Evolutionary conservation across 2,797 vertebrate species (phyloP), one percentile per base, ranked within the genome.

Genomic region (Thamnophis elegans): DNA sequence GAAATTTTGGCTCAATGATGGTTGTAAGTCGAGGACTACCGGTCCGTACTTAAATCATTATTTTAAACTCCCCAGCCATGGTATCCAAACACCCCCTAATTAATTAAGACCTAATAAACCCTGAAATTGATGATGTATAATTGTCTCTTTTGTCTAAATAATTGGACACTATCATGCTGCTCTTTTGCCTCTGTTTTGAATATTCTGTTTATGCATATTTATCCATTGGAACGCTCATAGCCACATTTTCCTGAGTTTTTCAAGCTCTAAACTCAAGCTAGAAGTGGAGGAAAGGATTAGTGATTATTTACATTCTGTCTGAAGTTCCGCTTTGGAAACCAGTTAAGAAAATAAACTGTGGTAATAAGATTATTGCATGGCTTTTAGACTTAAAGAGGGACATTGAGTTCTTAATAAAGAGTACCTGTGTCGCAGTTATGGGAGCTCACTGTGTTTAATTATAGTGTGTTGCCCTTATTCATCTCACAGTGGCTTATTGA

Each of bases 281-380:
- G 65, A 54, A 91, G 1, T 9, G 5, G 78, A 62, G 89, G 89
- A 92, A 93, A 68, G 56, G 93, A 92, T 93, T 88, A 88, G 51
- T 25, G 32, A 13, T 87, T 90, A 85, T 93, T 88, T 93, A 60
- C 85, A 93, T 90, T 90, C 25, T 12, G 55, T 47, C 53, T 51
- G 51, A 90, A 56, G 88, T 92, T 93, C 87, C 7, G 73, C 53
- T 93, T 58, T 92, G 88, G 92, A 86, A 92, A 89, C 28, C 54
- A 51, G 78, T 89, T 87, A 86, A 89, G 55, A 87, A 73, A 93
- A 85, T 87, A 92, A 62, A 62, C 65, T n/a, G 9, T 68, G 89
- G 47, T 62, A 56, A 87, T 78, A 85, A 91, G 28, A 88, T 47
- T 82, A 92, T 53, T 55, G 32, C 59, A 85, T 65, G 51, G 51